Evolutionary conservation across 2,797 vertebrate species (phyloP), one percentile per base, ranked within the genome.

Genomic region (Periophthalmus magnuspinnatus): DNA sequence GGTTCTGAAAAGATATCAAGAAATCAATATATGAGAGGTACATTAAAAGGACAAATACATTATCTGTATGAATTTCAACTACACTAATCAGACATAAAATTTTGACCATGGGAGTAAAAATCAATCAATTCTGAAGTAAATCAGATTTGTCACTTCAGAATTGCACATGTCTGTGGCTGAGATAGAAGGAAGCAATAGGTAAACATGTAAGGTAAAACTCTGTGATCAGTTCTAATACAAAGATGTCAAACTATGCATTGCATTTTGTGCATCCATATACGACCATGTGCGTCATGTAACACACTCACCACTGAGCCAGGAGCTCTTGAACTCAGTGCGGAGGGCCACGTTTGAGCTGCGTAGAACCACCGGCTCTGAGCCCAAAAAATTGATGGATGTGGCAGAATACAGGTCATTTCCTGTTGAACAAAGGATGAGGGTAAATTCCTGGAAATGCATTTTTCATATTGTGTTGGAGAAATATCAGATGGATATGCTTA

Each of bases 351-450:
- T 81, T 6, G 93, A 90, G 67, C 86, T 93, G 68, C 90, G 91
- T 19, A 93, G 85, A 63, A 94, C 75, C 72, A 94, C 89, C 2
- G 94, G 92, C 83, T 95, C 94, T 0, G 93, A 94, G 75, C 94
- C 94, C 91, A 94, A 87, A 81, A 95, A 95, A 81, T 95, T 95
- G 82, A 91, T 91, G 54, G 92, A 92, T 59, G 95, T 95, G 63
- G 94, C 95, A 24, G 94, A 94, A 83, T 94, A 95, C 82, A 95
- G 89, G 76, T 93, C 92, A 71, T 87, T 91, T 84, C 92, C 95
- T 95, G 83, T 71, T 69, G n/a, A 90, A 86, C 71, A 74, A 77
- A 50, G 73, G 28, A 65, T 75, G 60, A 84, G 56, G 65, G 21
- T 60, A 79, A 59, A 80, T 80, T 84, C 72, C 72, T 78, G 69